A percentile compares a stretch with the other conserved stretches of the same genome.
These are phyloP conservation scores for Paratrypauchen microcephalus DNA, from an alignment of 2,797 vertebrate species.

Conservation along the genomic window DNA sequence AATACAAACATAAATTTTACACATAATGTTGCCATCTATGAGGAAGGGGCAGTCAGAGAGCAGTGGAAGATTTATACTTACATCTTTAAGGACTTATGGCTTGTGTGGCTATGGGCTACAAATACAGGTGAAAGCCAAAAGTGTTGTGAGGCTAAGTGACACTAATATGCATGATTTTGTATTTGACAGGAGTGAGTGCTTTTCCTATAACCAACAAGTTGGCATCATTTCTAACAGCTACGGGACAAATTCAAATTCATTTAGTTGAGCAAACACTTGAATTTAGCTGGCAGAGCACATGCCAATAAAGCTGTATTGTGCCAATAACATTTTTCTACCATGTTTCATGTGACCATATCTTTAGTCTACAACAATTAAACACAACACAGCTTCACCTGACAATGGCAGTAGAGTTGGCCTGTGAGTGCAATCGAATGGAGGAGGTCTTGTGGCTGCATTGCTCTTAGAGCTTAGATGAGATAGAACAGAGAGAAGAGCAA, in stretches of 20 bases:
- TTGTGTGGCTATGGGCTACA: constrained; percentile 14
- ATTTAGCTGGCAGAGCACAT: neutral
- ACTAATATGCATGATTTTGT: constrained; percentile 1
- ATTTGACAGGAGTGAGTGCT: neutral
- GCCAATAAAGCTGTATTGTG: neutral
- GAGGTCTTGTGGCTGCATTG: constrained; percentile 42
- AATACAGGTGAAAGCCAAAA: constrained; percentile 8
- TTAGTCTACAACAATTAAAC: neutral
- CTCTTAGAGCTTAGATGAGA: constrained; percentile 50
- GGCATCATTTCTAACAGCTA: neutral
- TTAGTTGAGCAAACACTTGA: neutral
- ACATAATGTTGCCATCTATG: constrained; percentile 9
- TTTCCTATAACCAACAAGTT: neutral
- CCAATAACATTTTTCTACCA: too few relatives aligned
- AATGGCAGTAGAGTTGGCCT: neutral
- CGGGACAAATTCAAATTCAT: neutral
- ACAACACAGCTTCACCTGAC: neutral
- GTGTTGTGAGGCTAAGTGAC: constrained; percentile 1
- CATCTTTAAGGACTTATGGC: constrained; percentile 6
- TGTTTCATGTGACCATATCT: neutral
- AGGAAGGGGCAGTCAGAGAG: neutral
- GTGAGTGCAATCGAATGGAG: constrained; percentile 14
- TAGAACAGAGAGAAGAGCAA: constrained; percentile 50
- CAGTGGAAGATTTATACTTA: constrained; percentile 25
- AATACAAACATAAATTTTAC: constrained; percentile 29